These are phyloP conservation scores for Macrotrachela quadricornifera DNA, from an alignment of 1,140 invertebrate species.

Conservation along the genomic window DNA sequence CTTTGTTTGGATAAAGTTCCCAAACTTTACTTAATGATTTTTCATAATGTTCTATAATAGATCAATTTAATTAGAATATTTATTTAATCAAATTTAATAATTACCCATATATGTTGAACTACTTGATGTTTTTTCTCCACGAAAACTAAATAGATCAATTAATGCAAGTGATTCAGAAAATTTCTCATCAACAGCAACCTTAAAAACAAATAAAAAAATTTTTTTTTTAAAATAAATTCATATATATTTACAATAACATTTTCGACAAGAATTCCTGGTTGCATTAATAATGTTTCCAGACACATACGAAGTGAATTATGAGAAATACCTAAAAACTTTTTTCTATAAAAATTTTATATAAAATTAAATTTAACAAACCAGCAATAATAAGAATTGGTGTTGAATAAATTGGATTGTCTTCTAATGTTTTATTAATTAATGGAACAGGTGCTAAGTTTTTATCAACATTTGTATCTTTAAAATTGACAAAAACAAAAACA, in stretches of 20 bases:
- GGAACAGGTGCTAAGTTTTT: constrained; percentile 27
- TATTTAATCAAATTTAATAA: constrained; percentile 8
- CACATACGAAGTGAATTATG: constrained; percentile 28
- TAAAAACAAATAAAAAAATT: constrained; percentile 14
- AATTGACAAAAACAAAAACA: not conserved
- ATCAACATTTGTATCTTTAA: constrained; percentile 25
- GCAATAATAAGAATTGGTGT: constrained; percentile 32
- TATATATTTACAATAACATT: constrained; percentile 23
- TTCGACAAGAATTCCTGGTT: constrained; percentile 31
- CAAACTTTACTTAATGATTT: constrained; percentile 20
- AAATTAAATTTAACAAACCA: constrained; percentile 14
- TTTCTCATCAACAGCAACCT: constrained; percentile 23
- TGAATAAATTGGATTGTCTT: constrained; percentile 29
- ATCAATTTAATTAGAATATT: constrained; percentile 8
- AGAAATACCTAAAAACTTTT: constrained; percentile 19
- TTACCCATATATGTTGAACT: constrained; percentile 16
- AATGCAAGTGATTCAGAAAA: constrained; percentile 21
- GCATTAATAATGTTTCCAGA: constrained; percentile 32
- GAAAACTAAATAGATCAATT: constrained; percentile 23
- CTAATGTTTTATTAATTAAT: constrained; percentile 26
- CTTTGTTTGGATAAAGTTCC: not conserved
- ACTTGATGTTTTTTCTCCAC: constrained; percentile 13
- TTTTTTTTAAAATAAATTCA: too few species aligned
- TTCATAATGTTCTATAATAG: constrained; percentile 18
- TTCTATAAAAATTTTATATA: not conserved